Conservation (phyloP, 2,113 vertebrate genomes). For the Mellivora capensis region DNA sequence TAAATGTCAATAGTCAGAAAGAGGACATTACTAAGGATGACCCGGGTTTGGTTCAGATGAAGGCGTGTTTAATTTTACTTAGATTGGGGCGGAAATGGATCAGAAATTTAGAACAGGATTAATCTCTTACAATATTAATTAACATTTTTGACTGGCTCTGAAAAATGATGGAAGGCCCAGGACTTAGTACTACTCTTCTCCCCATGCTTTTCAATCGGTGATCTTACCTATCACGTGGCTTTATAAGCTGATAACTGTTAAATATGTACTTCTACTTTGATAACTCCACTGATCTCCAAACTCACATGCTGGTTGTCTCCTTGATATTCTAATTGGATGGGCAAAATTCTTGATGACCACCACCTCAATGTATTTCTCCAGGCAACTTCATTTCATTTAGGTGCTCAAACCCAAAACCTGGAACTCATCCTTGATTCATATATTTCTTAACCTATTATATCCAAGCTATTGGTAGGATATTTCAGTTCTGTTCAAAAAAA, state of each 20-base stretch:
- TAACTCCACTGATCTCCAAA: background rate
- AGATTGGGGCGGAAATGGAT: background rate
- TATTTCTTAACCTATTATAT: background rate
- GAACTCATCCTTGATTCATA: background rate
- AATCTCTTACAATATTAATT: background rate
- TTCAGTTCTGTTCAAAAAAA: background rate
- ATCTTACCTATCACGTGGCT: background rate
- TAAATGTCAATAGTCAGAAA: background rate
- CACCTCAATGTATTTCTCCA: background rate
- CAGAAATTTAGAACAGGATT: background rate
- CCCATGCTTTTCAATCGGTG: background rate
- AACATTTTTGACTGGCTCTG: background rate
- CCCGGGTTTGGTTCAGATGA: background rate
- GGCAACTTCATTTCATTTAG: background rate
- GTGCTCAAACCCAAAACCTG: background rate
- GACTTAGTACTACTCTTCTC: background rate
- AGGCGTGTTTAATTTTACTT: background rate
- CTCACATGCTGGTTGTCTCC: background rate
- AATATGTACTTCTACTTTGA: background rate
- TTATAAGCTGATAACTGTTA: background rate
- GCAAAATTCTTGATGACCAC: background rate
- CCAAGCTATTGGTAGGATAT: background rate
- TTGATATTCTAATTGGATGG: background rate
- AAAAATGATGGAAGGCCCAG: background rate
- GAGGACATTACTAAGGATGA: background rate